Evolutionary conservation across 2,888 invertebrate species (phyloP).

Genomic region (Yponomeuta malinellus): DNA sequence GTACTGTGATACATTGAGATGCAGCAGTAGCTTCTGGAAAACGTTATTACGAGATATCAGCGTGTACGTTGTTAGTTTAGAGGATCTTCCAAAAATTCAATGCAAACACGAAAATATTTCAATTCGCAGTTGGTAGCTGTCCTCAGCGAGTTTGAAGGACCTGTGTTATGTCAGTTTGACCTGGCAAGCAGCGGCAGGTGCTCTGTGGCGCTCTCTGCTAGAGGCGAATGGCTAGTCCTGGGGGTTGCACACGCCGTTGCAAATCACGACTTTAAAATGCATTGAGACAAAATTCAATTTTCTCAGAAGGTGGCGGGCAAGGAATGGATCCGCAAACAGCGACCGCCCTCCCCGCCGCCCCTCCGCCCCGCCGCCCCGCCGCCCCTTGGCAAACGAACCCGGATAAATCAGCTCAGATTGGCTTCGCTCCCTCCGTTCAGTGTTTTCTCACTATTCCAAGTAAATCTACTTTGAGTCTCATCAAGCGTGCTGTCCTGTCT

Average conservation of each 20-base stretch:
- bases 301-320: background rate
- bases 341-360: background rate
- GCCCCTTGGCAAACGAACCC: conserved; percentile 17
- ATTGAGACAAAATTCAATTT: conserved; percentile 12
- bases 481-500: conserved; percentile 1
- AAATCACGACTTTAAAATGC: conserved; percentile 10
- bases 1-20: too few species aligned
- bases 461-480: conserved; percentile 12
- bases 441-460: conserved; percentile 7
- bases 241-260: background rate
- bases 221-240: too few species aligned
- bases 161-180: too few species aligned
- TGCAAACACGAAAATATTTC: too few species aligned
- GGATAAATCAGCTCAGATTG: conserved; percentile 21
- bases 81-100: too few species aligned
- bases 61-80: too few species aligned
- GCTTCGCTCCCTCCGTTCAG: background rate
- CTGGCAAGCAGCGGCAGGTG: too few species aligned
- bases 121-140: too few species aligned
- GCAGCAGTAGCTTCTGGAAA: too few species aligned
- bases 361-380: background rate
- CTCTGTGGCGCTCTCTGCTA: too few species aligned
- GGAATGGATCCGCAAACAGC: conserved; percentile 11
- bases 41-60: too few species aligned
- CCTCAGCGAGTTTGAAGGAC: too few species aligned